These are phyloP conservation scores for Glyphotaelius pellucidus DNA, from an alignment of 2,888 invertebrate species.

Conservation along the genomic window DNA sequence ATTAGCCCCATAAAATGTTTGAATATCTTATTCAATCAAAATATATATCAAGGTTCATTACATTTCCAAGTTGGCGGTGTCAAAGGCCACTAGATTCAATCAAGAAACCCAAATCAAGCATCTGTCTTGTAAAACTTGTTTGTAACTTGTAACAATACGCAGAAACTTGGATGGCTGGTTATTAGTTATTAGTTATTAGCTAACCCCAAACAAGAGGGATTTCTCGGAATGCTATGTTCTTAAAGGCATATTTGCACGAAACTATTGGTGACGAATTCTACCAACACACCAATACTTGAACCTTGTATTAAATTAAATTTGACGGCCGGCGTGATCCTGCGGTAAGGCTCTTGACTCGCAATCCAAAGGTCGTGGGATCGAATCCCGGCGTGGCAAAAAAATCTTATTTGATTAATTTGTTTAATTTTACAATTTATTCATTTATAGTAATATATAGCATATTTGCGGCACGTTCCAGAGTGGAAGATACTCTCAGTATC, in stretches of 20 bases:
- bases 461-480: too few relatives aligned
- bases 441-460: too few relatives aligned
- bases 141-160: neutral
- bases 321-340: too few relatives aligned
- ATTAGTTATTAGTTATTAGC: neutral
- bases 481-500: too few relatives aligned
- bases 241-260: neutral
- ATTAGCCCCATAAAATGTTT: neutral
- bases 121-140: neutral
- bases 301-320: too few relatives aligned
- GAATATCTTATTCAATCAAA: neutral
- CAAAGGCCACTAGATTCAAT: neutral
- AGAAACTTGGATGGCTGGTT: neutral
- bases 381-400: too few relatives aligned
- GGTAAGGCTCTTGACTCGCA: too few relatives aligned
- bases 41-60: neutral
- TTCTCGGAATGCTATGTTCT: neutral
- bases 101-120: conserved; percentile 2
- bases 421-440: too few relatives aligned
- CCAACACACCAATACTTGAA: neutral
- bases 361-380: too few relatives aligned
- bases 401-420: too few relatives aligned
- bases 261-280: neutral
- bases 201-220: neutral
- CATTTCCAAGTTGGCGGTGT: neutral